phyloP scores from a whole-genome alignment of 2,888 invertebrate genomes.

The Limnephilus lunatus region DNA sequence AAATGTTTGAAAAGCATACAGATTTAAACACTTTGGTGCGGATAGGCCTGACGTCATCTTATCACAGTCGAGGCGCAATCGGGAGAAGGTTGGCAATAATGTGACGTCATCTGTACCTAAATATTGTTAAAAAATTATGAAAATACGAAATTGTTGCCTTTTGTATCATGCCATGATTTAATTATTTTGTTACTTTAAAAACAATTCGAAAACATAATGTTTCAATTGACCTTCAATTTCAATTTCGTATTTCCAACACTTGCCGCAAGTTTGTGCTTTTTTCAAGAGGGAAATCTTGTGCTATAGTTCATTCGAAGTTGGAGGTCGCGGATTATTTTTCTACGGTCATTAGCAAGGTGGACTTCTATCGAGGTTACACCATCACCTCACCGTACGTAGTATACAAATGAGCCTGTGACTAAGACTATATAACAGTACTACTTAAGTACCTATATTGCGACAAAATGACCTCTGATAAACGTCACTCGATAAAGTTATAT shows the following conservation, averaged over 20 bases:
- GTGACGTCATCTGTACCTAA: neutral
- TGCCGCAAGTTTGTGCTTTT: neutral
- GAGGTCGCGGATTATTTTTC: conserved; percentile 13
- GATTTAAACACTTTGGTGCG: neutral
- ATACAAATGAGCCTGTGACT: conserved; percentile 1
- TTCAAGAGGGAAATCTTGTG: neutral
- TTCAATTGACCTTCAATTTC: no score
- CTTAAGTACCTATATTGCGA: neutral
- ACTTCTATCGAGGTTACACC: conserved; percentile 24
- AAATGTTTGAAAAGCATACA: no score
- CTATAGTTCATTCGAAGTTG: neutral
- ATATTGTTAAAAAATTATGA: no score
- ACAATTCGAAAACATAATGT: neutral
- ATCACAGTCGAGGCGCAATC: neutral
- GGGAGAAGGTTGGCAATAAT: neutral
- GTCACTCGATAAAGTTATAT: neutral
- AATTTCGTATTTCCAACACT: no score
- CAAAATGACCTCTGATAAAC: conserved; percentile 3
- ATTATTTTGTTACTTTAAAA: neutral
- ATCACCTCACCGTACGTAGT: conserved; percentile 4
- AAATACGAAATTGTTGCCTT: neutral
- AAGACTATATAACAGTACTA: neutral
- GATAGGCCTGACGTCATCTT: neutral
- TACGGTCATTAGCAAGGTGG: conserved; percentile 38
- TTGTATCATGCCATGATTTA: neutral